Evolutionary conservation across 2,888 invertebrate species (phyloP).

Genomic region (Fissipunctia ypsillon): DNA sequence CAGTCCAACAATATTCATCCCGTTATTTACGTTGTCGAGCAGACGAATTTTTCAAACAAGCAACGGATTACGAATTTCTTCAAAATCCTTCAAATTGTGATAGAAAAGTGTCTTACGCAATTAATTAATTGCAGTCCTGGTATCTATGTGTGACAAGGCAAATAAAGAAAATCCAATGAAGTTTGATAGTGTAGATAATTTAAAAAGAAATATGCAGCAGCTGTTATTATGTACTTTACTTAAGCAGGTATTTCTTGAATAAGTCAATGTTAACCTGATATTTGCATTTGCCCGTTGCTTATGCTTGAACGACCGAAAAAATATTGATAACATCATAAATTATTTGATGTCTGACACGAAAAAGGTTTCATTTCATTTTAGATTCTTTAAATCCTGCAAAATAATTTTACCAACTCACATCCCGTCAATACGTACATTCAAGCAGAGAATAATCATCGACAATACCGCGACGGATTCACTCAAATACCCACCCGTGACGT

Average conservation of each 20-base stretch:
- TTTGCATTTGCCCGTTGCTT: not conserved
- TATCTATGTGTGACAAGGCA: not conserved
- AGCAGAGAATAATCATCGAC: conserved; percentile 20
- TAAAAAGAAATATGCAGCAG: too few species aligned
- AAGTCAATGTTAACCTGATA: not conserved
- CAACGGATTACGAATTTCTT: not conserved
- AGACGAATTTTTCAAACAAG: not conserved
- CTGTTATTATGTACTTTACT: too few species aligned
- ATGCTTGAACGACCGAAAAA: too few species aligned
- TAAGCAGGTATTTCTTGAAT: not conserved
- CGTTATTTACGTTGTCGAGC: not conserved
- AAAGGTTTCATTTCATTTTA: not conserved
- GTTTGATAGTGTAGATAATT: too few species aligned
- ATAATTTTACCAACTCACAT: not conserved
- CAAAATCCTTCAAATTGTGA: not conserved
- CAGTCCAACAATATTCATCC: not conserved
- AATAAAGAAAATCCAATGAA: too few species aligned
- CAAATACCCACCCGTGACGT: conserved; percentile 27
- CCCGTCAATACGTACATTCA: not conserved
- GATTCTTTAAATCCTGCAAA: not conserved
- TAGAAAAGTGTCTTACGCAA: not conserved
- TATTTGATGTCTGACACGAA: too few species aligned
- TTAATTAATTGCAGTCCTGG: not conserved
- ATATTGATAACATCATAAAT: too few species aligned
- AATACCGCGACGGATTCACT: conserved; percentile 19